Evolutionary conservation across 2,888 invertebrate genomes (phyloP).

Genomic region (Odontomyia ornata): DNA sequence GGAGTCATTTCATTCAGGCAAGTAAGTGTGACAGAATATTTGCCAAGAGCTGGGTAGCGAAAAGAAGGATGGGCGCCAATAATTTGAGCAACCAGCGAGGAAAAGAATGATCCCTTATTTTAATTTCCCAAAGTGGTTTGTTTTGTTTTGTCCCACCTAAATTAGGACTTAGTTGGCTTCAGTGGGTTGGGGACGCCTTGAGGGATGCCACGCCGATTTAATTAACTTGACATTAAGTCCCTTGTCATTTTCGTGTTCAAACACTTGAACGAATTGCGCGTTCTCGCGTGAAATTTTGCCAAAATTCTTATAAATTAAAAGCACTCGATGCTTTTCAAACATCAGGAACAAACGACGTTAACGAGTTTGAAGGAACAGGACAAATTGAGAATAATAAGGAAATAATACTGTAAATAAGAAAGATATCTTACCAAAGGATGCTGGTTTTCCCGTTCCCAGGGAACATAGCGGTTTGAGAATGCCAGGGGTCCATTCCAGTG

Average conservation of each 20-base stretch:
- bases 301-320: background rate
- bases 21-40: background rate
- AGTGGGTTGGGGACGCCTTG: background rate
- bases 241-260: conserved; percentile 29
- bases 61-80: background rate
- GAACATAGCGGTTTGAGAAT: conserved; percentile 83
- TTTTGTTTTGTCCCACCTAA: conserved; percentile 9
- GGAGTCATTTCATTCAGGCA: background rate
- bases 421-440: conserved; percentile 59
- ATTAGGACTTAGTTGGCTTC: background rate
- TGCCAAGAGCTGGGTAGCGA: background rate
- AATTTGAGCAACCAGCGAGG: background rate
- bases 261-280: conserved; percentile 8
- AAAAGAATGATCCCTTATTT: conserved; percentile 7
- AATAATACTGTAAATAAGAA: conserved; percentile 20
- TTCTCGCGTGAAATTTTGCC: conserved; percentile 4
- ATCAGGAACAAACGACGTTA: background rate
- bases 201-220: conserved; percentile 13
- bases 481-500: conserved; percentile 84
- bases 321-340: background rate
- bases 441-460: conserved; percentile 74
- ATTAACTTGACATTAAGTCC: conserved; percentile 36
- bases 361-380: background rate
- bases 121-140: conserved; percentile 34
- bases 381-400: background rate